Evolutionary conservation across 2,888 invertebrate species (phyloP).

Genomic region (Eristalis tenax): DNA sequence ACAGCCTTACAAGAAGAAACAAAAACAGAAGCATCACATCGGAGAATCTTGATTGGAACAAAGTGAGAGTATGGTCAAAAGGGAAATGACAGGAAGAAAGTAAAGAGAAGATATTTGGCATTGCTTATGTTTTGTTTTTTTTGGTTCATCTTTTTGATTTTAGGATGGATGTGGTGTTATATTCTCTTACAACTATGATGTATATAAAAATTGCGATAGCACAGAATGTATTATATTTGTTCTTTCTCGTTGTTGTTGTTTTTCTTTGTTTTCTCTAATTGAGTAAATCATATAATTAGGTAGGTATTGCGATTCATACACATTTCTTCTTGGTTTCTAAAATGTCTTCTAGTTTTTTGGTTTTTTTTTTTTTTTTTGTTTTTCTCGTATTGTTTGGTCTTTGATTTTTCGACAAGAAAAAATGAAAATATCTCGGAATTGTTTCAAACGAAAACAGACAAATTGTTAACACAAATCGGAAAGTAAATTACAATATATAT

Average conservation of each 20-base stretch:
- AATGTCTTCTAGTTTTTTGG: background rate
- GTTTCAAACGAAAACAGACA: background rate
- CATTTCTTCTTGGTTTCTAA: background rate
- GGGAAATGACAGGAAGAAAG: background rate
- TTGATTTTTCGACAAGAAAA: background rate
- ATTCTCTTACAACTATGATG: constrained; percentile 25
- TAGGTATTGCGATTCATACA: background rate
- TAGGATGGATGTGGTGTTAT: constrained; percentile 16
- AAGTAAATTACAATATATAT: background rate
- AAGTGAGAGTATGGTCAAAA: no score
- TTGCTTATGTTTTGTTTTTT: background rate
- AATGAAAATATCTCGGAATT: background rate
- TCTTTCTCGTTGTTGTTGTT: background rate
- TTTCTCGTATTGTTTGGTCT: constrained; percentile 16
- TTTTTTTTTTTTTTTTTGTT: constrained; percentile 8
- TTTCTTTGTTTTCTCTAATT: background rate
- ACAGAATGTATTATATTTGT: background rate
- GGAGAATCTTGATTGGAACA: background rate
- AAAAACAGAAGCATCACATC: background rate
- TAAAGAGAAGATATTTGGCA: background rate
- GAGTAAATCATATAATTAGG: background rate
- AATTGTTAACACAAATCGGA: background rate
- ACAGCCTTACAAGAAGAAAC: background rate
- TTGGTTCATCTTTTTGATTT: background rate
- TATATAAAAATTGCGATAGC: constrained; percentile 14